A percentile compares a stretch with the other conserved stretches of the same genome.
Conservation (phyloP, 2,888 invertebrate genomes). For the Pristionchus entomophagus region DNA sequence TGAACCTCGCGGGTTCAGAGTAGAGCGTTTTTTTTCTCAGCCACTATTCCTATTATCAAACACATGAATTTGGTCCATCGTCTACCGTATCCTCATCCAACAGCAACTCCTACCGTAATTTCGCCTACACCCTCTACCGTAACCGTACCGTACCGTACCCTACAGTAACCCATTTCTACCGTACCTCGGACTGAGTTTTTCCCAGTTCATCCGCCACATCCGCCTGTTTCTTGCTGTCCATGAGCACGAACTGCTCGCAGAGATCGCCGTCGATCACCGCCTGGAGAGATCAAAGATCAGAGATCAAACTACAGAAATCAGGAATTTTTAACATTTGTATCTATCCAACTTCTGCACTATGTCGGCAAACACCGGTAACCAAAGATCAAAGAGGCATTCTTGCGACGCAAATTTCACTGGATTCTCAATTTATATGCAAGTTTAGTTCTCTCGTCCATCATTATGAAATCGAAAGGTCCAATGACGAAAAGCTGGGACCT, state of each 20-base stretch:
- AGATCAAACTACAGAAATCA: background rate
- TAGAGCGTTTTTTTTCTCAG: too few species aligned
- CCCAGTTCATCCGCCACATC: constrained; percentile 94
- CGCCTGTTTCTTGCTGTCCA: constrained; percentile 94
- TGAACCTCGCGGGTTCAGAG: too few species aligned
- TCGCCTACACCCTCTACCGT: background rate
- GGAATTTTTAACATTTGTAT: background rate
- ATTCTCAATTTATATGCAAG: too few species aligned
- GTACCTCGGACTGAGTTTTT: constrained; percentile 91
- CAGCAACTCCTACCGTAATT: background rate
- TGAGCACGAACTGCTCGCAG: constrained; percentile 97
- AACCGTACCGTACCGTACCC: background rate
- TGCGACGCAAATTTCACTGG: background rate
- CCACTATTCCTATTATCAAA: too few species aligned
- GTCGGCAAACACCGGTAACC: background rate
- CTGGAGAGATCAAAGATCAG: constrained; percentile 79
- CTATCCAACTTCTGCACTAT: background rate
- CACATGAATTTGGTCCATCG: too few species aligned
- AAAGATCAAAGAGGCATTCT: background rate
- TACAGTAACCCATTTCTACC: constrained; percentile 4
- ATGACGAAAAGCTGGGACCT: too few species aligned
- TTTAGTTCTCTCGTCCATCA: too few species aligned
- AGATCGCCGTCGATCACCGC: constrained; percentile 98
- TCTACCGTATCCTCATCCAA: background rate
- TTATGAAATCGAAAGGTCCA: too few species aligned